Evolutionary conservation across 2,797 vertebrate species (phyloP).

Genomic region (Enoplosus armatus): DNA sequence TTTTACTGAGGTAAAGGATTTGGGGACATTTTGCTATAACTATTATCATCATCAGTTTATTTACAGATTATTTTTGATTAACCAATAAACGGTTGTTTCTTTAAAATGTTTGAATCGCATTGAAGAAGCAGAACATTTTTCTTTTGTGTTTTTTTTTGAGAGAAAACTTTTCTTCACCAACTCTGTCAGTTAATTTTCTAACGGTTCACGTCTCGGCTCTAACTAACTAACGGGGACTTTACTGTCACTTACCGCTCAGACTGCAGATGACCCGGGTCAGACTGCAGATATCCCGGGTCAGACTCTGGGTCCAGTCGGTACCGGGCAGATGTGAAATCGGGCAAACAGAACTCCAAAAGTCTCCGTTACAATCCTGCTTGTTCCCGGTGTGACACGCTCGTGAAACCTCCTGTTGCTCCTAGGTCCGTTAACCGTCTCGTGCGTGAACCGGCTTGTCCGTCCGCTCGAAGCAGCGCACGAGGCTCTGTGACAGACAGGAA

Average conservation of each 20-base stretch:
- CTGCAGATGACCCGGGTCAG: conserved; percentile 33
- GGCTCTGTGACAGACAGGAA: not conserved
- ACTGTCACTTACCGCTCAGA: conserved; percentile 37
- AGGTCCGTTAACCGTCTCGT: conserved; percentile 18
- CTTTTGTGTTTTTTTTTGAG: not conserved
- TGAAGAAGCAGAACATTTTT: not conserved
- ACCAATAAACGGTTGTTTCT: not conserved
- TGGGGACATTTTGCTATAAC: not conserved
- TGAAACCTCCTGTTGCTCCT: conserved; percentile 63
- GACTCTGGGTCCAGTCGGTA: not conserved
- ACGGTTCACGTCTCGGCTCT: not conserved
- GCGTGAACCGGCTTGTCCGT: not conserved
- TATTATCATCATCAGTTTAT: not conserved
- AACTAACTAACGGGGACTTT: too few relatives aligned
- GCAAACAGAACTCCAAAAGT: not conserved
- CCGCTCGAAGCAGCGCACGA: conserved; percentile 21
- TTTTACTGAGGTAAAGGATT: not conserved
- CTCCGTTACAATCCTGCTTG: conserved; percentile 8
- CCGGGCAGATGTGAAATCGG: not conserved
- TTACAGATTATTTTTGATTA: not conserved
- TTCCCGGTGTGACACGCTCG: not conserved
- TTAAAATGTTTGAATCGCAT: not conserved
- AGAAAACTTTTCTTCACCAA: not conserved
- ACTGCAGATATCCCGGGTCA: conserved; percentile 38
- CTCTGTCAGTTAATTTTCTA: not conserved